A percentile compares a stretch with the other conserved stretches of the same genome.
Evolutionary conservation across 2,113 vertebrate genomes (phyloP).

Genomic region (Chinchilla lanigera): DNA sequence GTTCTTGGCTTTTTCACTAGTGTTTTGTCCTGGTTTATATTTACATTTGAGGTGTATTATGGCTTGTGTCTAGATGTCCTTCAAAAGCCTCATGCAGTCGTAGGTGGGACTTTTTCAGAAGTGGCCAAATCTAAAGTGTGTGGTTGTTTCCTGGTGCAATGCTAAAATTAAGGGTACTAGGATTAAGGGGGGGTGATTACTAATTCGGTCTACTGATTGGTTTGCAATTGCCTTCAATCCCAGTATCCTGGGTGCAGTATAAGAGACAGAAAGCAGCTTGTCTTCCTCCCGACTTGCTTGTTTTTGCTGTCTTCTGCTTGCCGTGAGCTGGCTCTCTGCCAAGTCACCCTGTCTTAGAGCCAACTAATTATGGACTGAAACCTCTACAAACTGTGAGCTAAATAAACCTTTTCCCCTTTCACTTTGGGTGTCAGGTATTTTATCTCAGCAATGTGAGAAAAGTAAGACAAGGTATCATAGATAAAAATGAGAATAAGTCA

Average conservation of each 20-base stretch:
- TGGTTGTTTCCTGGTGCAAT: not conserved
- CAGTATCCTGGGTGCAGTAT: not conserved
- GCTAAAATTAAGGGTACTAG: not conserved
- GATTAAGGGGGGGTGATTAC: not conserved
- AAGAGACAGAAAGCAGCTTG: not conserved
- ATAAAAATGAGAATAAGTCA: constrained; percentile 16
- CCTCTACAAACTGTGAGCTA: not conserved
- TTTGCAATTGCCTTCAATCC: not conserved
- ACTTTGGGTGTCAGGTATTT: not conserved
- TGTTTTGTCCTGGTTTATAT: not conserved
- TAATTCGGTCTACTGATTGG: not conserved
- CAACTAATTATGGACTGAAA: not conserved
- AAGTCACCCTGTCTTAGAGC: not conserved
- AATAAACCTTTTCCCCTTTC: not conserved
- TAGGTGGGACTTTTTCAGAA: not conserved
- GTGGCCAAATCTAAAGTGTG: not conserved
- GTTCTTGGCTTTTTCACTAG: not conserved
- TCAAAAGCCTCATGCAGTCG: not conserved
- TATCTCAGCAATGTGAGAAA: not conserved
- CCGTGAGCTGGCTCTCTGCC: not conserved
- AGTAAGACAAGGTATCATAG: not conserved
- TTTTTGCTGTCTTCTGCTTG: not conserved
- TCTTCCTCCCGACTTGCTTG: not conserved
- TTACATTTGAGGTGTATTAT: not conserved
- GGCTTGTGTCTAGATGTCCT: not conserved